phyloP scores from a whole-genome alignment of 2,888 invertebrate species.

The Eupithecia dodoneata region DNA sequence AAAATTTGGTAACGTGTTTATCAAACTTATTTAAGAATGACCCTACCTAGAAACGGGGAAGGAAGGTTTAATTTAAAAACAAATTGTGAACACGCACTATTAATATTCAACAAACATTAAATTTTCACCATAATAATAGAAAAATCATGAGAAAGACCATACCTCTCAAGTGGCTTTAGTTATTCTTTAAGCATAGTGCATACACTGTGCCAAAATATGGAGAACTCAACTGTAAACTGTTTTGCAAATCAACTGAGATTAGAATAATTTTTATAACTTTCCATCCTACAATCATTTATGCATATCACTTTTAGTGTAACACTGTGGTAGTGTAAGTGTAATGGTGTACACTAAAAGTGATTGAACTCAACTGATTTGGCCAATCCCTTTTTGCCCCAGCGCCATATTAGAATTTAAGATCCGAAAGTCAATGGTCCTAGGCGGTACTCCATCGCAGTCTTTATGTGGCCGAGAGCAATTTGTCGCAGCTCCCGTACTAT shows the following conservation, averaged over 20 bases:
- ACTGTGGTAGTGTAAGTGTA: no score
- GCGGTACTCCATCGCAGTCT: constrained; percentile 52
- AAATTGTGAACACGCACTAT: background rate
- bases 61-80: no score
- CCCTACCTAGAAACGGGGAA: no score
- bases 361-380: background rate
- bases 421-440: constrained; percentile 5
- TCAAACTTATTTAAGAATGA: no score
- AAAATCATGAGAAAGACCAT: background rate
- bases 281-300: background rate
- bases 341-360: no score
- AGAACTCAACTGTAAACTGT: background rate
- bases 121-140: background rate
- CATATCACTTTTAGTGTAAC: background rate
- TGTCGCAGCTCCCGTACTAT: constrained; percentile 50
- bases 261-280: background rate
- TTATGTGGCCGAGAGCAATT: constrained; percentile 66
- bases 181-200: background rate
- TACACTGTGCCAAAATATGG: background rate
- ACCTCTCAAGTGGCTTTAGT: background rate
- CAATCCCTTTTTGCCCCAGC: constrained; percentile 14
- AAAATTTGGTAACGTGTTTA: no score
- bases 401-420: background rate
- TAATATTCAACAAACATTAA: background rate
- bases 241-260: background rate